Evolutionary conservation across 1,140 invertebrate species (phyloP).

Genomic region (fruit fly (Drosophila melanogaster)): Release_6_plus_ISO1_MT NT_037436.4:14874501-14875000

Average conservation of each 20-base stretch:
- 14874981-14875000: conserved; percentile 52
- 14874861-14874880: conserved; percentile 18
- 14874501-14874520: too few relatives aligned
- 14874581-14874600: not conserved
- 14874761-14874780: conserved; percentile 66
- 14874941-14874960: conserved; percentile 62
- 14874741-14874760: conserved; percentile 66
- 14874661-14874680: conserved; percentile 49
- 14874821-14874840: conserved; percentile 40
- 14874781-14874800: conserved; percentile 48
- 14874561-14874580: too few relatives aligned
- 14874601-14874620: conserved; percentile 23
- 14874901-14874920: conserved; percentile 55
- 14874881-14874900: conserved; percentile 49
- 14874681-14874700: conserved; percentile 25
- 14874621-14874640: conserved; percentile 49
- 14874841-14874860: conserved; percentile 56
- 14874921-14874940: conserved; percentile 37
- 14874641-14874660: conserved; percentile 70
- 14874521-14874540: too few relatives aligned
- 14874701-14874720: conserved; percentile 73
- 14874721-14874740: conserved; percentile 57
- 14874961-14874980: conserved; percentile 58
- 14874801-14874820: conserved; percentile 42
- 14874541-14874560: too few relatives aligned